phyloP scores from a whole-genome alignment of 1,140 invertebrate species.

The Sarcophaga peregrina region DNA sequence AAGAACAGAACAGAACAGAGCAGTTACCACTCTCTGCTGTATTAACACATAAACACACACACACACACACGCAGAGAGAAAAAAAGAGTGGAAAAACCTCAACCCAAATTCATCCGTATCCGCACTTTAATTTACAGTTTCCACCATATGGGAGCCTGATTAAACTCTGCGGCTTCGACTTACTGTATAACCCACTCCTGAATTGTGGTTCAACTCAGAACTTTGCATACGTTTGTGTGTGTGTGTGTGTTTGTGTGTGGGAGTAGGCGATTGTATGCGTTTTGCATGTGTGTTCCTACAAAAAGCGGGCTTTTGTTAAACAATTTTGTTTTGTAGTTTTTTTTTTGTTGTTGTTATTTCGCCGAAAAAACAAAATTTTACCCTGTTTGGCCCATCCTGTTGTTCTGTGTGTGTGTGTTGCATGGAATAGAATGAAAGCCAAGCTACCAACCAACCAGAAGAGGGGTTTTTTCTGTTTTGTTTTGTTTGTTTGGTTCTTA shows the following conservation, averaged over 20 bases:
- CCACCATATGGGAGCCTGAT: conserved; percentile 5
- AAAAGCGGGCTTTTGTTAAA: background rate
- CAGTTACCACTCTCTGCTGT: too few species aligned
- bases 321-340: background rate
- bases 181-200: background rate
- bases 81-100: background rate
- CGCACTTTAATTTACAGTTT: conserved; percentile 14
- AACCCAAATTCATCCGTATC: background rate
- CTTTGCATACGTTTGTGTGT: too few species aligned
- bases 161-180: background rate
- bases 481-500: too few species aligned
- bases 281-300: too few species aligned
- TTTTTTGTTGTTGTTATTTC: background rate
- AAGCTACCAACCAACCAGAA: conserved; percentile 16
- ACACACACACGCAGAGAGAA: too few species aligned
- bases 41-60: too few species aligned
- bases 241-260: too few species aligned
- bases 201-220: background rate
- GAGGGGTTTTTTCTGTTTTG: background rate
- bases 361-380: background rate
- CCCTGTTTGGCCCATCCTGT: conserved; percentile 14
- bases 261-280: too few species aligned
- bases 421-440: background rate
- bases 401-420: conserved; percentile 5
- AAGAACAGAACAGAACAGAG: background rate